Percentiles rank a stretch among this genome's conserved stretches.
These are phyloP conservation scores for Gouania willdenowi DNA, from an alignment of 2,797 vertebrate species.

Conservation along the genomic window DNA sequence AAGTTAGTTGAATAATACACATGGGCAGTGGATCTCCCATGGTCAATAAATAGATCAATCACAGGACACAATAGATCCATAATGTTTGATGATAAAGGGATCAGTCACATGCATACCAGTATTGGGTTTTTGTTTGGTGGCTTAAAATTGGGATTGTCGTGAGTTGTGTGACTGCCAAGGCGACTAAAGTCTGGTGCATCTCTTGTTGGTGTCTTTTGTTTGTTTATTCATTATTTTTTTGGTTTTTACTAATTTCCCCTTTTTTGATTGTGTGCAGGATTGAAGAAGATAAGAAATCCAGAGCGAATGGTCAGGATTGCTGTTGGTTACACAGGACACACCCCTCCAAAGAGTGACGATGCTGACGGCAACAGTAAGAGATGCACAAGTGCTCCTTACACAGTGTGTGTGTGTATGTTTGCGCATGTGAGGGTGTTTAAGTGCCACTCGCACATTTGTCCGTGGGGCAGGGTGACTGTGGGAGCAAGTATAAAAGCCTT, in stretches of 20 bases:
- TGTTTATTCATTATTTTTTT: no score
- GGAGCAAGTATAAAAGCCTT: constrained; percentile 66
- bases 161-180: constrained; percentile 17
- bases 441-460: constrained; percentile 39
- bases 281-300: constrained; percentile 83
- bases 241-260: background rate
- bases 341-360: constrained; percentile 80
- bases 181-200: constrained; percentile 24
- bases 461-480: constrained; percentile 56
- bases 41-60: constrained; percentile 66
- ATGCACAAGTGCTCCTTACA: constrained; percentile 44
- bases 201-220: constrained; percentile 12
- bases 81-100: constrained; percentile 59
- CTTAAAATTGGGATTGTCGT: constrained; percentile 23
- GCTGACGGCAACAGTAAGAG: constrained; percentile 80
- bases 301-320: constrained; percentile 81
- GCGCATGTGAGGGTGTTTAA: constrained; percentile 30
- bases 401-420: constrained; percentile 19
- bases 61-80: constrained; percentile 55
- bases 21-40: constrained; percentile 54
- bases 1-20: constrained; percentile 69
- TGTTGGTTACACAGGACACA: constrained; percentile 78
- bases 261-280: constrained; percentile 53
- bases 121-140: constrained; percentile 42
- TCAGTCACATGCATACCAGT: constrained; percentile 49